These are phyloP conservation scores for Anniella stebbinsi DNA, from an alignment of 2,797 vertebrate species.

Conservation along the genomic window DNA sequence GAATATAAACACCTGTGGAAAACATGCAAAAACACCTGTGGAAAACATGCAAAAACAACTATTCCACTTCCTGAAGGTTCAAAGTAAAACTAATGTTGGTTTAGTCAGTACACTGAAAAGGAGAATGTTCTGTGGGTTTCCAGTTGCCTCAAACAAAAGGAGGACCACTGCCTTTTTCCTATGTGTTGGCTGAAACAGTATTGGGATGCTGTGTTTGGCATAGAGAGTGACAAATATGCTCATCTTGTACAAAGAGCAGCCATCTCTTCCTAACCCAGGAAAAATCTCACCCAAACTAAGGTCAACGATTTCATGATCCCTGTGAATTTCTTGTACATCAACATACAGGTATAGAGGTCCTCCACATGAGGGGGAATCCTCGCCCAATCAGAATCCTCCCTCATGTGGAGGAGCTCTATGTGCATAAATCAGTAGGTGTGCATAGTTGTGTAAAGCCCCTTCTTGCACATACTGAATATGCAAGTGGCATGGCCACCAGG, in stretches of 20 bases:
- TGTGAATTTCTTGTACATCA: background rate
- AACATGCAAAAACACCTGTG: conserved; percentile 80
- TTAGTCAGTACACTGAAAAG: background rate
- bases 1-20: conserved; percentile 92
- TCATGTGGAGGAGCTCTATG: background rate
- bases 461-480: background rate
- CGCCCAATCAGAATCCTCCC: background rate
- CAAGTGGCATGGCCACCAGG: too few species aligned
- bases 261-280: background rate
- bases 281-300: background rate
- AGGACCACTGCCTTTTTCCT: background rate
- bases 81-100: background rate
- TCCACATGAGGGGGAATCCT: background rate
- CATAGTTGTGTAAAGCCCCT: background rate
- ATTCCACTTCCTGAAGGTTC: conserved; percentile 8
- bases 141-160: background rate
- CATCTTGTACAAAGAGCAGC: background rate
- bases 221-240: background rate
- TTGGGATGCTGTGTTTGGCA: background rate
- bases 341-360: background rate
- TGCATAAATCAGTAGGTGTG: background rate
- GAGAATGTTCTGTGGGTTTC: background rate
- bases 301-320: background rate
- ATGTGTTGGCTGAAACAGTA: too few species aligned
- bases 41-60: conserved; percentile 60